phyloP scores from a whole-genome alignment of 37 sponge, comb jelly and placozoan genomes.

The Chondrosia reniformis region DNA sequence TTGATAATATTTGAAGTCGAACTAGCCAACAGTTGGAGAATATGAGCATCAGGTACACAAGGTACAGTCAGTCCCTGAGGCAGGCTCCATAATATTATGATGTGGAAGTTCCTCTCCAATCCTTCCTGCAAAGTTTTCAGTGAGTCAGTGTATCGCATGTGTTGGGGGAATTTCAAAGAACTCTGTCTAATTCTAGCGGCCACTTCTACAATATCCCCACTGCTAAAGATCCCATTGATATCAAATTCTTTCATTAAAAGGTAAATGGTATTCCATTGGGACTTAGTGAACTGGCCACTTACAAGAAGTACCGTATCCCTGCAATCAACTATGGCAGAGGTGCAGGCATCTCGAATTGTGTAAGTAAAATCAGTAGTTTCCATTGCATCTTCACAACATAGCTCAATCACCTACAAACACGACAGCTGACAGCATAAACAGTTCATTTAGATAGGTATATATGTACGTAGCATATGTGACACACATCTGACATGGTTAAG shows the following conservation, averaged over 20 bases:
- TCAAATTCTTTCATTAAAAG: conserved; percentile 69
- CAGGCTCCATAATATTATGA: conserved; percentile 50
- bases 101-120: conserved; percentile 36
- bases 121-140: background rate
- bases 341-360: conserved; percentile 37
- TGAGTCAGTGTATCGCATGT: conserved; percentile 14
- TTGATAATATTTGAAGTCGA: conserved; percentile 24
- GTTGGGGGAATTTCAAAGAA: conserved; percentile 10
- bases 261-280: conserved; percentile 39
- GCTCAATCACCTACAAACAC: background rate
- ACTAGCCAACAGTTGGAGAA: background rate
- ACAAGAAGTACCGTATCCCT: conserved; percentile 36
- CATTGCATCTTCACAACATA: background rate
- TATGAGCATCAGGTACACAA: too few relatives aligned
- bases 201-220: background rate
- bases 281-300: background rate
- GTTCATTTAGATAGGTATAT: too few relatives aligned
- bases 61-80: background rate
- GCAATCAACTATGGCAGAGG: conserved; percentile 42
- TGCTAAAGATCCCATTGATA: background rate
- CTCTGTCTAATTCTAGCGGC: too few relatives aligned
- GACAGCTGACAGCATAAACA: background rate
- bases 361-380: background rate
- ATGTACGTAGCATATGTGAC: too few relatives aligned
- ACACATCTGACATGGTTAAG: too few relatives aligned